Evolutionary conservation across 2,888 invertebrate genomes (phyloP).

Genomic region (Zaprionus obscuricornis): DNA sequence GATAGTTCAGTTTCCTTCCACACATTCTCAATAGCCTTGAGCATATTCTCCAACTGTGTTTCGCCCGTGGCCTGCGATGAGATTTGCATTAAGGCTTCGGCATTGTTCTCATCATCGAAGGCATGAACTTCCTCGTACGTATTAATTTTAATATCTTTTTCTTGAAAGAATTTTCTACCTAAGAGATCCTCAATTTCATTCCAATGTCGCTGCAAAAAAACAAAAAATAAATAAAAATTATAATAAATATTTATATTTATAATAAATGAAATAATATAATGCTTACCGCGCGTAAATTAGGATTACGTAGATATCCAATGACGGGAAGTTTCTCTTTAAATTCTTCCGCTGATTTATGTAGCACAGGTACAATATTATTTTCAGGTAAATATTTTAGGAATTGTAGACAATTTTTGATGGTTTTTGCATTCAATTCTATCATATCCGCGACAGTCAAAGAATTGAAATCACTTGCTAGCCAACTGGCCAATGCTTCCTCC

Average conservation of each 20-base stretch:
- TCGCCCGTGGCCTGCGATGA: slow-evolving; percentile 95
- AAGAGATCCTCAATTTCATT: slow-evolving; percentile 90
- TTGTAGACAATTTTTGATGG: slow-evolving; percentile 89
- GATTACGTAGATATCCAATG: slow-evolving; percentile 91
- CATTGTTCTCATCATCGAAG: slow-evolving; percentile 86
- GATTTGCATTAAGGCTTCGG: slow-evolving; percentile 91
- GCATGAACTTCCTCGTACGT: slow-evolving; percentile 89
- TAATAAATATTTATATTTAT: background rate
- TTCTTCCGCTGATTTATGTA: slow-evolving; percentile 90
- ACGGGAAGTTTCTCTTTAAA: slow-evolving; percentile 92
- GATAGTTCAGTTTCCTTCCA: slow-evolving; percentile 93
- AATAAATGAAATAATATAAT: background rate
- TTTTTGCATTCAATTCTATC: slow-evolving; percentile 86
- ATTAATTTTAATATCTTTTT: slow-evolving; percentile 87
- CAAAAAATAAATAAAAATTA: background rate
- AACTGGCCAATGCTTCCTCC: slow-evolving; percentile 87
- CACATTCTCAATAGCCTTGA: slow-evolving; percentile 92
- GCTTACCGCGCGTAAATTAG: slow-evolving; percentile 86
- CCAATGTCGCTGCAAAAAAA: slow-evolving; percentile 88
- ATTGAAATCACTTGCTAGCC: slow-evolving; percentile 85
- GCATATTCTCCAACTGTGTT: slow-evolving; percentile 90
- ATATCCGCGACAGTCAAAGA: slow-evolving; percentile 89
- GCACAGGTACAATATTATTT: slow-evolving; percentile 90
- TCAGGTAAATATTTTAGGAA: slow-evolving; percentile 92
- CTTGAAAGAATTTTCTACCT: slow-evolving; percentile 89